Base-by-base conservation (phyloP, 2,888 invertebrate species). In the Zygothrica quintamaculata region DNA sequence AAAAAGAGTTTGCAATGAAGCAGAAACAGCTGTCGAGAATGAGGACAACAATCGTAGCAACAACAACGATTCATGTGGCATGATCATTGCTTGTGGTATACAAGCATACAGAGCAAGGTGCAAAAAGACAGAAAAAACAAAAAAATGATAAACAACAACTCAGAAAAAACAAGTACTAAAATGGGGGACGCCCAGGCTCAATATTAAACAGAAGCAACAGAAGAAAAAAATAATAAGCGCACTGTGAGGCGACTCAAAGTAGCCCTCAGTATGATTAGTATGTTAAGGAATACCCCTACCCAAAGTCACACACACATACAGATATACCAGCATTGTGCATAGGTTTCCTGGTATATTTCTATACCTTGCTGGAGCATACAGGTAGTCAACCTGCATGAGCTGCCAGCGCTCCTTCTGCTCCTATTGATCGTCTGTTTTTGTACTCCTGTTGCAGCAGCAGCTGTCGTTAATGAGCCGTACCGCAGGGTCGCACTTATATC, bases 151-250 rank as follows among this genome's bases (percentile, higher is more conserved):
- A 43, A 42, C 33, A 34, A 40, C 18, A 15, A n/a, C n/a, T n/a
- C n/a, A n/a, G n/a, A n/a, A n/a, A n/a, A n/a, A n/a, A n/a, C n/a
- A n/a, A 4, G n/a, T 36, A 13, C 7, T 8, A 9, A 18, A 8
- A 36, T 39, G 52, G 64, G 37, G 55, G 57, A 50, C 61, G 65
- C 40, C 44, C 61, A 42, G 50, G 56, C 70, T 74, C 61, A 51
- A 64, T 60, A 75, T 69, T 75, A 82, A 77, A 86, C 78, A 84
- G 79, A 72, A 86, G 84, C 84, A 86, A 81, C 84, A 77, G 52
- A 34, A 43, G 39, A 65, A 47, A 36, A 51, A 18, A 13, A 68
- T 84, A 84, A 84, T 80, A 80, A 82, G 74, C 65, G 74, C 57
- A 59, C 40, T 15, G 52, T 55, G 44, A 33, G 42, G 34, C 29